Base-by-base conservation (phyloP, 2,888 invertebrate genomes). In the Ischnus inquisitorius region DNA sequence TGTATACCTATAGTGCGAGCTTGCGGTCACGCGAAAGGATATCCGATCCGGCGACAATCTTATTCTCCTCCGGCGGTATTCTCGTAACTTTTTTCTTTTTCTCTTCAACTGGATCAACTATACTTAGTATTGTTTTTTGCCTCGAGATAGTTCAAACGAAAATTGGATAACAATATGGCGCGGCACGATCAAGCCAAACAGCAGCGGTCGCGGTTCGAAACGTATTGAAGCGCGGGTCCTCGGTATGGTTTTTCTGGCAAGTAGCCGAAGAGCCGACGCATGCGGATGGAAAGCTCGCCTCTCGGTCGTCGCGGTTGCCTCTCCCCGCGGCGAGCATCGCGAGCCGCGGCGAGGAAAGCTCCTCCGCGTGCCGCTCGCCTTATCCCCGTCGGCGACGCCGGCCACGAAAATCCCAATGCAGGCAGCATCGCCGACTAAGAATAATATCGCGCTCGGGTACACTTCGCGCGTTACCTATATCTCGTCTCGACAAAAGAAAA, bases 121-220 rank as follows among this genome's bases (percentile, higher is more conserved):
- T 39, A 67, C 1, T 19, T 12, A 5, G 39, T 43, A n/a, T 48
- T 46, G 28, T 6, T 28, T 22, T 16, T 2, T 43, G 25, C 3
- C 68, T 46, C 68, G 43, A 39, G 3, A 48, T 14, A 39, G 71
- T 48, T n/a, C 64, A 3, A 67, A 82, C 60, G 60, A 62, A 77
- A 77, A 81, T 86, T 85, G 89, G 88, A 90, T 79, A 91, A 91
- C 90, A 90, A 88, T 90, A 89, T 88, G 91, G 90, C 92, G 92
- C 92, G 92, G 91, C 91, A 92, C 92, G 91, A 93, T 94, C 94
- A 94, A 95, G 95, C 94, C 94, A 94, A 94, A 94, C 94, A 95
- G 94, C 92, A 91, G 91, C 92, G 90, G 91, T 88, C 93, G 93
- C 92, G 90, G 93, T 94, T 94, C 93, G 92, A 91, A 92, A 94